Evolutionary conservation across 2,888 invertebrate species (phyloP), one percentile per base, ranked within the genome.

Genomic region (Hypomecis atomaria): DNA sequence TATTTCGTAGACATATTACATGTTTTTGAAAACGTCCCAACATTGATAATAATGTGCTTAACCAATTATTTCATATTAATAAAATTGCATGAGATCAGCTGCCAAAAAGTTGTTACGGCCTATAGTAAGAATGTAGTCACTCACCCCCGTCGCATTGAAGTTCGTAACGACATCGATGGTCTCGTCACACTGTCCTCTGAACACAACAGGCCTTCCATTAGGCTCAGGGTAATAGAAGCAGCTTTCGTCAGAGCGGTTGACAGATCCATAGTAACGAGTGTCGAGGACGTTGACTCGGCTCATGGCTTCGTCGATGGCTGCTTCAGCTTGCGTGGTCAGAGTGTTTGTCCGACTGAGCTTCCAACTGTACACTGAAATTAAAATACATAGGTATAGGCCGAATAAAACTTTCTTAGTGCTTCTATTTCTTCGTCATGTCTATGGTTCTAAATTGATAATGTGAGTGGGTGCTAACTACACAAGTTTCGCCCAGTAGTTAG

Each of bases 321-420:
- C 59, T 0, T 64, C 71, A 0, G 84, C 82, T 1, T 47, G 42
- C 0, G 45, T 5, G 0, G 84, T 68, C 6, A 89, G 65, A 1
- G 62, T 71, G 54, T 75, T 76, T 0, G 73, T 71, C 56, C 87
- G 82, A 60, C 87, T 85, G 33, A 91, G 72, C 56, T 89, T 89
- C 90, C 90, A 91, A 62, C 88, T 88, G 77, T 75, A 87, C 0
- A 90, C 90, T 89, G 73, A 36, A 75, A 78, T n/a, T 53, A 34
- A 57, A 53, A 34, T 9, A 50, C 7, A 11, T 11, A 9, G 23
- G 23, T 23, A 23, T 3, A 23, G 23, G 23, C 23, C 23, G 23
- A 23, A 3, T 23, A 2, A 23, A 23, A 23, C 23, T 23, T 23
- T 23, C n/a, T n/a, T n/a, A n/a, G n/a, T n/a, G n/a, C n/a, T n/a